Evolutionary conservation across 35 echinoderm and acorn worm genomes (phyloP).

Genomic region (Diadema setosum): DNA sequence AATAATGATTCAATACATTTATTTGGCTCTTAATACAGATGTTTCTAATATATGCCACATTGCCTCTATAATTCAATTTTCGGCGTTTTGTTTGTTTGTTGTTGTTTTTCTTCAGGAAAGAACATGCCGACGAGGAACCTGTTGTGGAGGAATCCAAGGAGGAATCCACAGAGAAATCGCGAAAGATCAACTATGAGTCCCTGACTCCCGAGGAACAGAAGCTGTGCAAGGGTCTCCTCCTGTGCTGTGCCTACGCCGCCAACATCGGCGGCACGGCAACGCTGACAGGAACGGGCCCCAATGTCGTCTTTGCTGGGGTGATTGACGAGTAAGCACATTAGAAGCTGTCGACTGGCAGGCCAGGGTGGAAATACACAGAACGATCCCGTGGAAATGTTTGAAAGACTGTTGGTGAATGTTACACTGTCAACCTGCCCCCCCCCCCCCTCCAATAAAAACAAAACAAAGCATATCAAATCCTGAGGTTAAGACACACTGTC

Average conservation of each 20-base stretch:
- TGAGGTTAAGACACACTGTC: too few species aligned
- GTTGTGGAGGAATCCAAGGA: background rate
- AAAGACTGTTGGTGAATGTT: too few species aligned
- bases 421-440: too few species aligned
- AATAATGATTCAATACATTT: background rate
- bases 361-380: too few species aligned
- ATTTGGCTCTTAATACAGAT: background rate
- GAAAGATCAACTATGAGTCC: background rate
- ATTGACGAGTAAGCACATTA: slow-evolving; percentile 50
- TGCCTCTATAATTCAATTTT: too few species aligned
- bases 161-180: background rate
- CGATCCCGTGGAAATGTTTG: too few species aligned
- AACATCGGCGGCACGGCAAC: slow-evolving; percentile 87
- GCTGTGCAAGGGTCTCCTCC: slow-evolving; percentile 74
- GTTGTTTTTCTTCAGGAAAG: too few species aligned
- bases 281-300: slow-evolving; percentile 73
- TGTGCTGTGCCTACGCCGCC: slow-evolving; percentile 65
- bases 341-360: too few species aligned
- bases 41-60: background rate
- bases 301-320: slow-evolving; percentile 59
- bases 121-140: background rate
- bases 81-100: too few species aligned
- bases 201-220: slow-evolving; percentile 21
- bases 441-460: too few species aligned
- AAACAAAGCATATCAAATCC: too few species aligned